These are phyloP conservation scores for Scortum barcoo DNA, from an alignment of 2,113 vertebrate genomes.

Conservation along the genomic window DNA sequence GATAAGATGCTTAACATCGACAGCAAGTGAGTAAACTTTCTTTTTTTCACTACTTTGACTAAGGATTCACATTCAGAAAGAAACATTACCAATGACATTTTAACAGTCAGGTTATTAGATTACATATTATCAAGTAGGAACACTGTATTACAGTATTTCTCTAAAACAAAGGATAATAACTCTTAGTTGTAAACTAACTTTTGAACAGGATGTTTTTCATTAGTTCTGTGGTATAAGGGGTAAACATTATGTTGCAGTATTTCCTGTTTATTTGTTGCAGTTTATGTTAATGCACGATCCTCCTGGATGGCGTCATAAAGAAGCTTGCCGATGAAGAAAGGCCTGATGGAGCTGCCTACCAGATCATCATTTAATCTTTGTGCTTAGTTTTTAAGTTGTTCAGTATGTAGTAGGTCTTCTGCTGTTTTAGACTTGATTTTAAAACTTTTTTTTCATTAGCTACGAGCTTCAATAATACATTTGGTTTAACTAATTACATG, in stretches of 20 bases:
- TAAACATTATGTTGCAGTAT: neutral
- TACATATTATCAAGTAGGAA: neutral
- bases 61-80: neutral
- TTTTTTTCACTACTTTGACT: neutral
- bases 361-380: neutral
- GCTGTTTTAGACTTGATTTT: no score
- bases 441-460: no score
- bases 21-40: slow-evolving; percentile 4
- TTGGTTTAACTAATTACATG: no score
- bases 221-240: no score
- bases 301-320: neutral
- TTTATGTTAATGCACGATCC: neutral
- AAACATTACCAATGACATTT: neutral
- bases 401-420: no score
- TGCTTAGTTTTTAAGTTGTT: no score
- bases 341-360: neutral
- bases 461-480: no score
- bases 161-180: neutral
- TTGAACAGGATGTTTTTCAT: neutral
- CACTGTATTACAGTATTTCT: neutral
- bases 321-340: neutral
- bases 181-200: neutral
- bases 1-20: neutral
- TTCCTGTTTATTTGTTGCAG: slow-evolving; percentile 9
- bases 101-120: no score